Evolutionary conservation across 2,797 vertebrate species (phyloP).

Genomic region (Bryconaethiops microstoma): DNA sequence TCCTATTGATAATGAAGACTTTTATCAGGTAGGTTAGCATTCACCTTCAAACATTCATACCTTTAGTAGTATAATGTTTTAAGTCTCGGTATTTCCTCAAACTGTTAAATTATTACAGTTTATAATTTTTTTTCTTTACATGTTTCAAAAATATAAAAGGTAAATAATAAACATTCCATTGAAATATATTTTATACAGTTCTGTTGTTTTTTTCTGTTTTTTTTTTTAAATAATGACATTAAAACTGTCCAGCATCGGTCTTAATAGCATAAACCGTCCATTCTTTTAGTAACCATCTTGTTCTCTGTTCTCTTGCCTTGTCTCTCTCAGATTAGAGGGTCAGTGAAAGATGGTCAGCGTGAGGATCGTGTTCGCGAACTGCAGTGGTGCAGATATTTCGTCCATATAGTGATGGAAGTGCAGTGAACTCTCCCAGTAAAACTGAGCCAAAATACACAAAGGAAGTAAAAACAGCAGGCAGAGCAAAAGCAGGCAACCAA

Average conservation of each 20-base stretch:
- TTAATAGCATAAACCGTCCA: conserved; percentile 66
- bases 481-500: neutral
- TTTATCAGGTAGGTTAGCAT: conserved; percentile 80
- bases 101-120: conserved; percentile 75
- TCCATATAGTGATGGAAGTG: conserved; percentile 23
- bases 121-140: conserved; percentile 76
- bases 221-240: conserved; percentile 65
- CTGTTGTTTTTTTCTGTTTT: conserved; percentile 61
- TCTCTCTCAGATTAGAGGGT: conserved; percentile 26
- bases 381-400: conserved; percentile 18
- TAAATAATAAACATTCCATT: conserved; percentile 84
- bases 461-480: neutral
- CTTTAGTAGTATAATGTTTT: conserved; percentile 75
- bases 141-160: conserved; percentile 83
- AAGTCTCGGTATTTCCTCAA: conserved; percentile 76
- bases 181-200: conserved; percentile 82
- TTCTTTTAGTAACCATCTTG: conserved; percentile 64
- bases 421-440: conserved; percentile 42
- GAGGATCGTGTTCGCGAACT: conserved; percentile 16
- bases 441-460: conserved; percentile 24
- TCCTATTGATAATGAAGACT: conserved; percentile 75
- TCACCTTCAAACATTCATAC: conserved; percentile 80
- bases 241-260: conserved; percentile 73
- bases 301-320: conserved; percentile 52
- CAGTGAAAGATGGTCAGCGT: neutral